Evolutionary conservation across 2,888 invertebrate genomes (phyloP), one percentile per base, ranked within the genome.

Genomic region (Tetropium fuscum): DNA sequence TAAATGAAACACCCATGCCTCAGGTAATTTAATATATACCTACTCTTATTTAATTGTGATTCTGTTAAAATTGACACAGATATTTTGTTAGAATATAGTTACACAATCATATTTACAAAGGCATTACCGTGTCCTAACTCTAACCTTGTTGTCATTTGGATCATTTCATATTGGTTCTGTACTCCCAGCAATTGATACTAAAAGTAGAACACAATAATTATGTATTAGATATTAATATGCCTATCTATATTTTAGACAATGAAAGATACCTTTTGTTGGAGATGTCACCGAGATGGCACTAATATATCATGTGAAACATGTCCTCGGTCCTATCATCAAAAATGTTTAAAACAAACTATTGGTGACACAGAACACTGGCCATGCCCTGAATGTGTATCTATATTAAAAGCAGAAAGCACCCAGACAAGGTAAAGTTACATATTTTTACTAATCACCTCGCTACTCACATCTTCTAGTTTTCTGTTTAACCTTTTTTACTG

Each of bases 221-320:
- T n/a, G n/a, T n/a, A n/a, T 5, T 10, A 32, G 10, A 8, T 8
- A 10, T 10, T 10, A 2, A 10, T 32, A 5, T n/a, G n/a, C 2
- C 2, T 30, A 34, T 13, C 11, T 34, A 34, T 8, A 13, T 49
- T 51, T 40, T 59, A 86, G 85, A 73, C 73, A 34, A 83, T 85
- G 16, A 84, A 86, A 76, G 95, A 95, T 80, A 84, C 87, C 10
- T 97, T 90, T 80, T 98, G 97, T 80, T 98, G 97, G 96, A 84
- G 92, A 63, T 97, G 97, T 74, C 95, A 96, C 76, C 89, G 90
- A 75, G 89, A 90, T 40, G 84, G 85, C 1, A 83, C 84, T 0
- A 87, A 86, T 10, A 81, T 88, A 72, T 83, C 85, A 4, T 97
- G 97, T 79, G 90, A 91, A 20, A 89, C 91, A 13, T 97, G 97